phyloP scores from a whole-genome alignment of 2,888 invertebrate species.

The Schizaphis graminum region DNA sequence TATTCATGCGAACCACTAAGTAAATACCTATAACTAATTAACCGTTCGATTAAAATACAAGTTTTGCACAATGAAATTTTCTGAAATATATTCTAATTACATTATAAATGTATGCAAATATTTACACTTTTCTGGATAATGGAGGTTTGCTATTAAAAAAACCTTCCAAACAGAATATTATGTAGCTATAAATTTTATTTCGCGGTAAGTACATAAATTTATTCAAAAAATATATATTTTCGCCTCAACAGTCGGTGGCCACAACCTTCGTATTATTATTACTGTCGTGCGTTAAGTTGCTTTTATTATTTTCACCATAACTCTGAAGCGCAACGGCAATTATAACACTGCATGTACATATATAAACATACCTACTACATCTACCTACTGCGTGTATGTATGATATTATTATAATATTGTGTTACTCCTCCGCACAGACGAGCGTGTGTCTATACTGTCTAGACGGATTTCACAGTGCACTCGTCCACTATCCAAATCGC shows the following conservation, averaged over 20 bases:
- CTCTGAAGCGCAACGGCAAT: not conserved
- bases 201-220: not conserved
- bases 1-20: not conserved
- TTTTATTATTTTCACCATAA: conserved; percentile 20
- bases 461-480: conserved; percentile 33
- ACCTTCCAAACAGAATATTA: not conserved
- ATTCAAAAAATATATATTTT: not conserved
- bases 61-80: not conserved
- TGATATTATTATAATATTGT: conserved; percentile 18
- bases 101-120: not conserved
- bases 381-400: not conserved
- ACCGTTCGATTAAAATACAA: not conserved
- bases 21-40: not conserved
- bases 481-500: not conserved
- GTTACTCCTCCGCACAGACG: conserved; percentile 39
- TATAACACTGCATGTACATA: not conserved
- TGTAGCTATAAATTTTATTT: not conserved
- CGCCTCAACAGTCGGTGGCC: not conserved
- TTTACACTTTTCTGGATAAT: not conserved
- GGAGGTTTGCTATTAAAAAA: not conserved
- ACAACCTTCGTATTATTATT: conserved; percentile 19
- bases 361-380: not conserved
- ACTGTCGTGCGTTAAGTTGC: not conserved
- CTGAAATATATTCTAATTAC: not conserved
- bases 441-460: conserved; percentile 3